Percentiles rank a stretch among this genome's conserved stretches.
These are phyloP conservation scores for Athrips mouffetella DNA, from an alignment of 2,888 invertebrate species.

Conservation along the genomic window DNA sequence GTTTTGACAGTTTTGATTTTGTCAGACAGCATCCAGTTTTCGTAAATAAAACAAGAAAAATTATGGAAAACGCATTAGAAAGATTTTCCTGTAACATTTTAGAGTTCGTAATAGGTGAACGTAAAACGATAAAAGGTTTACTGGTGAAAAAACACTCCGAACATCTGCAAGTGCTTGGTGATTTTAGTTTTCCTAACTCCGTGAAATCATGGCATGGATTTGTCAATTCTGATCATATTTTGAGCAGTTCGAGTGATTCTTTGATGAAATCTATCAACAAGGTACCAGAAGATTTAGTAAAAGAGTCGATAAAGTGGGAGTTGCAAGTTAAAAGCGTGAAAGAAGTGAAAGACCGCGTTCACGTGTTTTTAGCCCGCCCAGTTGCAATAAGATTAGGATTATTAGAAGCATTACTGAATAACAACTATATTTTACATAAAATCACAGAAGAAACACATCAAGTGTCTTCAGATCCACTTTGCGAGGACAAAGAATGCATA, in stretches of 20 bases:
- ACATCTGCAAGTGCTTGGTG: conserved; percentile 77
- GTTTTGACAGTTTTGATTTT: neutral
- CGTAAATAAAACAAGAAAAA: conserved; percentile 22
- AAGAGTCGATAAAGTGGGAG: conserved; percentile 66
- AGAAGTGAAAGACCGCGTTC: conserved; percentile 62
- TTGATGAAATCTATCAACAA: conserved; percentile 48
- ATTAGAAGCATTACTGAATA: conserved; percentile 39
- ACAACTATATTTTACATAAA: conserved; percentile 33
- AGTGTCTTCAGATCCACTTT: conserved; percentile 43
- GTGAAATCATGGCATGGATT: conserved; percentile 77
- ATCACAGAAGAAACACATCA: conserved; percentile 27
- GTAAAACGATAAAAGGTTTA: conserved; percentile 33
- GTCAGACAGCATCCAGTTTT: neutral
- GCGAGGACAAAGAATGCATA: conserved; percentile 40
- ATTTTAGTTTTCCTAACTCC: conserved; percentile 80
- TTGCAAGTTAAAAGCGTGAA: conserved; percentile 58
- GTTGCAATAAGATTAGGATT: conserved; percentile 46
- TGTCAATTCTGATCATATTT: conserved; percentile 22
- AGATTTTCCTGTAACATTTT: conserved; percentile 41
- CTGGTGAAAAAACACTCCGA: conserved; percentile 79
- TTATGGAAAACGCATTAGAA: conserved; percentile 44
- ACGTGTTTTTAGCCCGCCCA: conserved; percentile 73
- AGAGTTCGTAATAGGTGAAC: conserved; percentile 37
- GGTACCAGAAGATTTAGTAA: conserved; percentile 48
- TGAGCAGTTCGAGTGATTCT: conserved; percentile 26